A percentile compares a stretch with the other conserved stretches of the same genome.
phyloP scores from a whole-genome alignment of 2,797 vertebrate species.

The Carapus acus region DNA sequence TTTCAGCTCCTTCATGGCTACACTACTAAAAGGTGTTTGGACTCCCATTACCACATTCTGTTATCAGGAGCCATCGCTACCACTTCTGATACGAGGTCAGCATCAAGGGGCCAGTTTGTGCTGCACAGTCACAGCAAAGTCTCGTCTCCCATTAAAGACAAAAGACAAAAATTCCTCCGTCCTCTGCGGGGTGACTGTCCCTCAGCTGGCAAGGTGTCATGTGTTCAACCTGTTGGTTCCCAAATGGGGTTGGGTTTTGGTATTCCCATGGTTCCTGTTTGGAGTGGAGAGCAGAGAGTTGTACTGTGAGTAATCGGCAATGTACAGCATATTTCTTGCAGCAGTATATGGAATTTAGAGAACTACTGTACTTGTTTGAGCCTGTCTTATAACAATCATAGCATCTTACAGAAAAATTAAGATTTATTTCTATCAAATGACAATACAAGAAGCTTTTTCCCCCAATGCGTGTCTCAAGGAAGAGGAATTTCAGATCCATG shows the following conservation, averaged over 20 bases:
- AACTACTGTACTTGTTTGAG: not conserved
- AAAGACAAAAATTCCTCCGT: constrained; percentile 37
- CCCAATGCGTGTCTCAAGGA: not conserved
- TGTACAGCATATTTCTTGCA: not conserved
- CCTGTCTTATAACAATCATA: too few relatives aligned
- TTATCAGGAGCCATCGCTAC: constrained; percentile 54
- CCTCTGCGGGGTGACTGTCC: constrained; percentile 19
- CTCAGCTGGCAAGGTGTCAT: constrained; percentile 26
- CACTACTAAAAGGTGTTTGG: constrained; percentile 64
- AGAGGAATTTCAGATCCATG: constrained; percentile 17
- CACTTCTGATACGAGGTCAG: not conserved
- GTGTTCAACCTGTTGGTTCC: constrained; percentile 55
- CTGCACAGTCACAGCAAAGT: constrained; percentile 18
- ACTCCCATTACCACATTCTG: constrained; percentile 77
- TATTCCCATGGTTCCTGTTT: constrained; percentile 63
- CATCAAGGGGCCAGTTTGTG: not conserved
- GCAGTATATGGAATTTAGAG: not conserved
- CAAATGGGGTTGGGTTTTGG: constrained; percentile 46
- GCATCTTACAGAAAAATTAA: not conserved
- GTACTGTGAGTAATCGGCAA: constrained; percentile 5
- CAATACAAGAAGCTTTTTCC: not conserved
- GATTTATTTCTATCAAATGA: not conserved
- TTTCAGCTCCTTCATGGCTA: constrained; percentile 79
- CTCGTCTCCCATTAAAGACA: constrained; percentile 7
- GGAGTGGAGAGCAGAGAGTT: constrained; percentile 14